A percentile compares a stretch with the other conserved stretches of the same genome.
phyloP scores from a whole-genome alignment of 2,797 vertebrate species.

The Xenentodon cancila region DNA sequence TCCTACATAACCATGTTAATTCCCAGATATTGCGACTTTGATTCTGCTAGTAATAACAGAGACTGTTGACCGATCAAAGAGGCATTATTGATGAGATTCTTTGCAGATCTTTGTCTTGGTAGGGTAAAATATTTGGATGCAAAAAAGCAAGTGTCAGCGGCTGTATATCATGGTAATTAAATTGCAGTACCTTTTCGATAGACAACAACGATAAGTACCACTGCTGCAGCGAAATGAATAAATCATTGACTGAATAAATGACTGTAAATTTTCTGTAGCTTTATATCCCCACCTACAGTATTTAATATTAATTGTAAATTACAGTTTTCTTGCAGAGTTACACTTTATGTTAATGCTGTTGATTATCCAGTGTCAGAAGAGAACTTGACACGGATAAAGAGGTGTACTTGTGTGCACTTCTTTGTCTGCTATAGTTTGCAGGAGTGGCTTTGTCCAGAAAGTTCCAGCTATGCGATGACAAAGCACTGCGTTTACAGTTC shows the following conservation, averaged over 20 bases:
- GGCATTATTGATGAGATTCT: slow-evolving; percentile 29
- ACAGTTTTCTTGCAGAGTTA: too few relatives aligned
- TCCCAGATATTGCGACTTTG: slow-evolving; percentile 53
- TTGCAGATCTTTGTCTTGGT: slow-evolving; percentile 36
- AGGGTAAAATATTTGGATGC: slow-evolving; percentile 12
- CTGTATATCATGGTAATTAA: slow-evolving; percentile 36
- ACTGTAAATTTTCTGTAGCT: not conserved
- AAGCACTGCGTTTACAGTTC: not conserved
- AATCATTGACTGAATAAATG: not conserved
- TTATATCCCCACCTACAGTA: not conserved
- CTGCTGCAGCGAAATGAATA: slow-evolving; percentile 2
- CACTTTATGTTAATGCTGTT: too few relatives aligned
- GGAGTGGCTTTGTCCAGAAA: too few relatives aligned
- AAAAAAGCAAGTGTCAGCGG: slow-evolving; percentile 18
- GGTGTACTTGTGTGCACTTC: too few relatives aligned
- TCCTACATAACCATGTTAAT: slow-evolving; percentile 72
- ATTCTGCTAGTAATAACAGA: slow-evolving; percentile 46
- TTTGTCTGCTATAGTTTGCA: too few relatives aligned
- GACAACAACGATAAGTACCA: slow-evolving; percentile 33
- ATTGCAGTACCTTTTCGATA: slow-evolving; percentile 27
- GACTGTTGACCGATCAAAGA: slow-evolving; percentile 36
- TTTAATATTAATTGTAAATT: too few relatives aligned
- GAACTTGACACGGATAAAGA: too few relatives aligned
- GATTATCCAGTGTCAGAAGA: too few relatives aligned
- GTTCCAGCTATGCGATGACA: too few relatives aligned